phyloP scores from a whole-genome alignment of 2,888 invertebrate genomes.

The Philereme vetulata region DNA sequence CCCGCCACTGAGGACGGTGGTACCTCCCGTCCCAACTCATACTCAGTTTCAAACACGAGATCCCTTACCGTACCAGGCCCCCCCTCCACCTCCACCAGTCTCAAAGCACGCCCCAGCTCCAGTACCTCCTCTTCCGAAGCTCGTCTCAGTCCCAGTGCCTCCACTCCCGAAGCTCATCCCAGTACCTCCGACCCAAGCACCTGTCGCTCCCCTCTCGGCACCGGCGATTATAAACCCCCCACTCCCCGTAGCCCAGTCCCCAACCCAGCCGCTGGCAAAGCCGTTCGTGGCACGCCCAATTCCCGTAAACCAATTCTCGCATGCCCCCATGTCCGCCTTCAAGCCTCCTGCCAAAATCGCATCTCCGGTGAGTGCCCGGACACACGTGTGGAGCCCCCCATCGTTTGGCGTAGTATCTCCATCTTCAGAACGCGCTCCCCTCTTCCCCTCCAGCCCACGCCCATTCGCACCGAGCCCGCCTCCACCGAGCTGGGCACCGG shows the following conservation, averaged over 20 bases:
- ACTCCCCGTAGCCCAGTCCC: constrained; percentile 54
- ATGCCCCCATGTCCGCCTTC: constrained; percentile 90
- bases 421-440: constrained; percentile 49
- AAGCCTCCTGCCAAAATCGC: constrained; percentile 82
- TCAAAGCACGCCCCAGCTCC: constrained; percentile 17
- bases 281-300: constrained; percentile 83
- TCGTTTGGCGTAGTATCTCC: constrained; percentile 63
- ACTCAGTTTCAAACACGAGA: constrained; percentile 8
- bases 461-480: constrained; percentile 49
- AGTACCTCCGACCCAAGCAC: constrained; percentile 11
- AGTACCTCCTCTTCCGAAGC: constrained; percentile 20
- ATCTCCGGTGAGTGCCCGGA: constrained; percentile 63
- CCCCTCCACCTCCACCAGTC: constrained; percentile 24
- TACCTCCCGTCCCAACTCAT: constrained; percentile 25
- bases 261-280: constrained; percentile 63
- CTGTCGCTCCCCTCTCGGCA: constrained; percentile 27
- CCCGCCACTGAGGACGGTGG: constrained; percentile 28
- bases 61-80: constrained; percentile 23
- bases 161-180: constrained; percentile 14
- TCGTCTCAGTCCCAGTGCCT: constrained; percentile 25
- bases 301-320: constrained; percentile 89
- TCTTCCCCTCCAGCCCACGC: constrained; percentile 47
- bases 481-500: constrained; percentile 74
- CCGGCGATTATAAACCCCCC: constrained; percentile 38
- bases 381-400: constrained; percentile 75